A percentile compares a stretch with the other conserved stretches of the same genome.
Evolutionary conservation across 2,888 invertebrate species (phyloP).

Genomic region (Ormyrus rosae): DNA sequence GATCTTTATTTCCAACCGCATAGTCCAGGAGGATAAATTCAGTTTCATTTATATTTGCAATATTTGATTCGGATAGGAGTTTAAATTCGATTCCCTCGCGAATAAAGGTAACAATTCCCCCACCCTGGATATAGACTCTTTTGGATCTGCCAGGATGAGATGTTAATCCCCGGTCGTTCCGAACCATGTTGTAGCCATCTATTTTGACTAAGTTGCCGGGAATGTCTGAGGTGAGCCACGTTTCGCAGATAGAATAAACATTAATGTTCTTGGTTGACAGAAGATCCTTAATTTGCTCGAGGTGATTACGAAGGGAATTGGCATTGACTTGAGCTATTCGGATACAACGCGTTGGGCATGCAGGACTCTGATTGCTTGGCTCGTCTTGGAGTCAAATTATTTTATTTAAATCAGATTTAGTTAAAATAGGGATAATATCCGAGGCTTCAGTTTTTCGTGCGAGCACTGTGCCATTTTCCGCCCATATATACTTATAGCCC

Average conservation of each 20-base stretch:
- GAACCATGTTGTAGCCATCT: not conserved
- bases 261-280: not conserved
- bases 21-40: not conserved
- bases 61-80: not conserved
- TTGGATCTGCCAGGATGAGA: not conserved
- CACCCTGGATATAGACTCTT: not conserved
- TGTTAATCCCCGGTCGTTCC: not conserved
- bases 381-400: not conserved
- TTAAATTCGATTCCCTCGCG: not conserved
- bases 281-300: not conserved
- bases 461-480: not conserved
- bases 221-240: constrained; percentile 13
- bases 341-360: not conserved
- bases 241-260: not conserved
- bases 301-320: not conserved
- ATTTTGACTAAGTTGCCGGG: not conserved
- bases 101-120: not conserved
- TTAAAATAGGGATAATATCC: not conserved
- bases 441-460: not conserved
- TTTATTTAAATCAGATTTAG: not conserved
- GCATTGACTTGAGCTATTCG: not conserved
- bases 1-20: not conserved
- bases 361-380: not conserved
- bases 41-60: not conserved
- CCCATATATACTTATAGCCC: not conserved